A percentile compares a stretch with the other conserved stretches of the same genome.
Evolutionary conservation across 2,888 invertebrate genomes (phyloP).

Genomic region (Thymelicus sylvestris): DNA sequence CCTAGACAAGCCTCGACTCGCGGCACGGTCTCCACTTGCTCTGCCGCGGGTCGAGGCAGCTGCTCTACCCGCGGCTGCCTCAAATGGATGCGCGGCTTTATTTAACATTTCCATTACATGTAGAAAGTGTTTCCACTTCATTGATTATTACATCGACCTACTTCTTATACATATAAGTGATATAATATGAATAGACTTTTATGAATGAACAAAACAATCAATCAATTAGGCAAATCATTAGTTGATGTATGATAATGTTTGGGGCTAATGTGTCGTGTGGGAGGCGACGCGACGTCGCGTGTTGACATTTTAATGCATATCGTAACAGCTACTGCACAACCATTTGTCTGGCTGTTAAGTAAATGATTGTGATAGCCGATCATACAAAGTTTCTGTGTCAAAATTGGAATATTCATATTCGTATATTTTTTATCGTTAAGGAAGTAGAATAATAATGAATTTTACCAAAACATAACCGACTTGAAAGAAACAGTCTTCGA

Average conservation of each 20-base stretch:
- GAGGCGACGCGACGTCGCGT: slow-evolving; percentile 22
- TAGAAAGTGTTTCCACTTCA: background rate
- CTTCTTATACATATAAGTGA: slow-evolving; percentile 1
- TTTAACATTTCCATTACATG: background rate
- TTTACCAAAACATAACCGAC: no score
- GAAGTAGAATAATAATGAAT: no score
- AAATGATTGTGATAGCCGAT: background rate
- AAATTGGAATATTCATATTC: background rate
- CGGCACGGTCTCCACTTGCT: no score
- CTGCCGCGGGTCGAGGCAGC: no score
- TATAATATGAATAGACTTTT: slow-evolving; percentile 27
- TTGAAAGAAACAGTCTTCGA: no score
- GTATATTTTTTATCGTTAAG: background rate
- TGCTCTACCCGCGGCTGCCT: no score
- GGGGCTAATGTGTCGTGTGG: slow-evolving; percentile 29
- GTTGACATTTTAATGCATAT: slow-evolving; percentile 38
- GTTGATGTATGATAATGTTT: slow-evolving; percentile 36
- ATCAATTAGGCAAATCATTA: slow-evolving; percentile 32
- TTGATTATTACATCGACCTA: slow-evolving; percentile 11
- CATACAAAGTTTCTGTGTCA: background rate
- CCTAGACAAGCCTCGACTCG: no score
- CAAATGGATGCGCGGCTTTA: background rate
- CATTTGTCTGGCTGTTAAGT: slow-evolving; percentile 14
- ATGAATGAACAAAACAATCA: slow-evolving; percentile 30
- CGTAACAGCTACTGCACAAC: slow-evolving; percentile 19